A percentile compares a stretch with the other conserved stretches of the same genome.
Conservation (phyloP, 2,888 invertebrate species). For the Orchesellides sinensis region DNA sequence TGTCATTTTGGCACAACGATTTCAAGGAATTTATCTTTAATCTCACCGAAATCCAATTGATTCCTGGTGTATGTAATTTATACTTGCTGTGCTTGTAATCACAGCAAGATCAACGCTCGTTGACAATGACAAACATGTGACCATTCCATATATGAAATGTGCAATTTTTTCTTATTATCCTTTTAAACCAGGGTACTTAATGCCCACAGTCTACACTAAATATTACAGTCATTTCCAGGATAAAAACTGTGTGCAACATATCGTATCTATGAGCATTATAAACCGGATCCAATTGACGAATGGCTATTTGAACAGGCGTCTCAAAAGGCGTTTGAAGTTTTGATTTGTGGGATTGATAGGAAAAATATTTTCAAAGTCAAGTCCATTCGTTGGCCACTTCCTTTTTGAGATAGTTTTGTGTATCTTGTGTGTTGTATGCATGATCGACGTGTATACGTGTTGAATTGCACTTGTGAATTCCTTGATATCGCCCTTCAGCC, state of each 20-base stretch:
- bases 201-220: constrained; percentile 15
- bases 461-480: constrained; percentile 47
- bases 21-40: not conserved
- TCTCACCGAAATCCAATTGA: constrained; percentile 1
- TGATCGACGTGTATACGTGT: constrained; percentile 33
- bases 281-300: constrained; percentile 53
- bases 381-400: constrained; percentile 35
- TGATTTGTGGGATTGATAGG: constrained; percentile 49
- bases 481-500: constrained; percentile 52
- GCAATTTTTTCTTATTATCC: constrained; percentile 25
- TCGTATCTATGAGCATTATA: no score
- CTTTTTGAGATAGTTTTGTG: constrained; percentile 29
- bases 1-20: not conserved
- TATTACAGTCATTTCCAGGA: not conserved
- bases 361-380: constrained; percentile 48
- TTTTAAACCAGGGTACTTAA: not conserved
- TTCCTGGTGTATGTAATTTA: not conserved
- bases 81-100: constrained; percentile 14
- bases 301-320: constrained; percentile 44
- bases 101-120: constrained; percentile 40
- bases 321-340: not conserved
- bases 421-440: not conserved
- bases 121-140: constrained; percentile 48
- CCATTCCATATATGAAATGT: constrained; percentile 37
- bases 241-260: no score